phyloP scores from a whole-genome alignment of 2,888 invertebrate genomes.

The Notodonta dromedarius region DNA sequence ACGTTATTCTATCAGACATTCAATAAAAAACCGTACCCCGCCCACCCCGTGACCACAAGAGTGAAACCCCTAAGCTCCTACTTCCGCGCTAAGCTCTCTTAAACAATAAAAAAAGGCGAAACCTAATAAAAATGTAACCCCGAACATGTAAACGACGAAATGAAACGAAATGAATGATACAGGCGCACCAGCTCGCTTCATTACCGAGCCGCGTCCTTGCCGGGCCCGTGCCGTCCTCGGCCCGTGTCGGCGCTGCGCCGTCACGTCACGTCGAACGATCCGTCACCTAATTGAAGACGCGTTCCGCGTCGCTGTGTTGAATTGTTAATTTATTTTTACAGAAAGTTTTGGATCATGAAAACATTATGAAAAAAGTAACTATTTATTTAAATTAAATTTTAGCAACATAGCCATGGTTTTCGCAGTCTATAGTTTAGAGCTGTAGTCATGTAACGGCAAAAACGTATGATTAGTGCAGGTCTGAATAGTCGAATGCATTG shows the following conservation, averaged over 20 bases:
- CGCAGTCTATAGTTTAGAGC: no score
- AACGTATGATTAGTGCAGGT: no score
- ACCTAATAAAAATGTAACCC: constrained; percentile 23
- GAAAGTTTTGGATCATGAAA: not conserved
- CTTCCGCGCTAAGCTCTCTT: constrained; percentile 1
- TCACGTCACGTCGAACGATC: constrained; percentile 1
- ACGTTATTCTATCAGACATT: no score
- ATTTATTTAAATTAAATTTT: not conserved
- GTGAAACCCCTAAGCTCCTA: constrained; percentile 7
- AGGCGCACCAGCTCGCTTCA: constrained; percentile 13
- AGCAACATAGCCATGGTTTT: not conserved
- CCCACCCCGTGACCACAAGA: not conserved
- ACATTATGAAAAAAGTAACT: not conserved
- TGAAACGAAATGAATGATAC: constrained; percentile 22
- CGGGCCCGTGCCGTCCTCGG: not conserved
- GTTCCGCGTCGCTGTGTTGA: constrained; percentile 9
- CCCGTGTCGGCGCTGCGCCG: not conserved
- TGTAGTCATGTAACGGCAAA: no score
- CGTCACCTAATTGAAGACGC: constrained; percentile 13
- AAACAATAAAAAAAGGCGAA: constrained; percentile 16
- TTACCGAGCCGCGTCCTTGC: constrained; percentile 7
- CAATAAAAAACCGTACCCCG: not conserved
- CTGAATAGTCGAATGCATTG: no score
- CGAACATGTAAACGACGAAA: constrained; percentile 12
- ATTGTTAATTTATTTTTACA: constrained; percentile 10